phyloP scores from a whole-genome alignment of 2,797 vertebrate genomes.

The Huso huso region DNA sequence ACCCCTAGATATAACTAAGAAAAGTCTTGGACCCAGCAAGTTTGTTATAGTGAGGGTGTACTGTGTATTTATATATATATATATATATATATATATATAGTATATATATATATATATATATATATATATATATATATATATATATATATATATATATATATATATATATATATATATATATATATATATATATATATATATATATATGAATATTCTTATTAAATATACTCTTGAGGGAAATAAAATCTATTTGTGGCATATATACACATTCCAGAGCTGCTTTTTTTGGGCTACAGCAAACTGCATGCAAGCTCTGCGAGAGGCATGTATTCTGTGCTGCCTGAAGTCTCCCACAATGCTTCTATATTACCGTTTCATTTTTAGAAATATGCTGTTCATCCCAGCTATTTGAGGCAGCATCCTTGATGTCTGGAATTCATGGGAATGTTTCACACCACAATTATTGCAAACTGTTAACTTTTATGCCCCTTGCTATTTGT shows the following conservation, averaged over 20 bases:
- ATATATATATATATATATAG: too few species aligned
- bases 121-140: too few species aligned
- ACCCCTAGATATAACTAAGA: too few species aligned
- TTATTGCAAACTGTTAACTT: constrained; percentile 48
- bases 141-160: too few species aligned
- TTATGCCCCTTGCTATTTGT: constrained; percentile 46
- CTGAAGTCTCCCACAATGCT: constrained; percentile 44
- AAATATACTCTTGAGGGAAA: too few species aligned
- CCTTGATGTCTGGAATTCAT: constrained; percentile 56
- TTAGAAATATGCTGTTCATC: constrained; percentile 60
- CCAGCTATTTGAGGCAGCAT: constrained; percentile 56
- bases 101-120: background rate
- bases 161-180: too few species aligned
- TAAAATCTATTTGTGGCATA: background rate
- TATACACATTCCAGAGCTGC: background rate
- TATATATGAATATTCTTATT: too few species aligned
- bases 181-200: background rate
- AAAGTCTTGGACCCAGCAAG: too few species aligned
- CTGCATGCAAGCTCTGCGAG: constrained; percentile 33
- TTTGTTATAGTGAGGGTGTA: too few species aligned
- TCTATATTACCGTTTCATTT: constrained; percentile 39
- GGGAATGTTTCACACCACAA: constrained; percentile 52
- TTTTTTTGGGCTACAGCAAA: constrained; percentile 27
- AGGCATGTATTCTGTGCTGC: constrained; percentile 23
- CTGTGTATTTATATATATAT: too few species aligned